A percentile compares a stretch with the other conserved stretches of the same genome.
phyloP scores from a whole-genome alignment of 2,113 vertebrate genomes.

The Saguinus midas region DNA sequence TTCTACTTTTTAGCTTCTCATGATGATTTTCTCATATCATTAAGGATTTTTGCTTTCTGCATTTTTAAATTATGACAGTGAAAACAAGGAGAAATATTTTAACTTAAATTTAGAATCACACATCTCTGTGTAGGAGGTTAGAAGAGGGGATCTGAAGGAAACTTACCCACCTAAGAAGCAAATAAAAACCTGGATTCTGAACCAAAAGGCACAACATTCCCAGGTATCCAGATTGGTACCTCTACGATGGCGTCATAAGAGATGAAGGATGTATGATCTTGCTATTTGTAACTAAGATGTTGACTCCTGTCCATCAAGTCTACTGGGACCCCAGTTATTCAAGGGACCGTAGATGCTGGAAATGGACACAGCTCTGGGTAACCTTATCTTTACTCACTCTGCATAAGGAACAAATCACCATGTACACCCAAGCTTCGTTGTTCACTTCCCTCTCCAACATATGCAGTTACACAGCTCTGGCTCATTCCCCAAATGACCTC shows the following conservation, averaged over 20 bases:
- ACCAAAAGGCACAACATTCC: not conserved
- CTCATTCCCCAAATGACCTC: not conserved
- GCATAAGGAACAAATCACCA: not conserved
- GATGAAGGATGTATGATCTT: not conserved
- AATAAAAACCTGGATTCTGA: not conserved
- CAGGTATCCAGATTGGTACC: not conserved
- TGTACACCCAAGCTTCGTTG: not conserved
- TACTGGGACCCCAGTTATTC: not conserved
- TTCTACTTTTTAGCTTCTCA: not conserved
- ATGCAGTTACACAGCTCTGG: not conserved
- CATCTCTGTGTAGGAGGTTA: not conserved
- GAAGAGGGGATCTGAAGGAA: not conserved
- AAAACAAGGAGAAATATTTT: constrained; percentile 6
- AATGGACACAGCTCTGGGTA: not conserved
- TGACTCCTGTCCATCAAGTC: not conserved
- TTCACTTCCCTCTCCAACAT: not conserved
- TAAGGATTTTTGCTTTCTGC: not conserved
- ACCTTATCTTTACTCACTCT: not conserved
- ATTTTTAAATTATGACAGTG: not conserved
- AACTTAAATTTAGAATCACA: not conserved
- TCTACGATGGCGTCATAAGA: not conserved
- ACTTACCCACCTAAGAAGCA: not conserved
- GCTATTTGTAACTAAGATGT: not conserved
- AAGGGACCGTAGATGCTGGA: not conserved
- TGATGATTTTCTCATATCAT: not conserved